phyloP scores from a whole-genome alignment of 2,888 invertebrate genomes.

The Pheosia tremula region DNA sequence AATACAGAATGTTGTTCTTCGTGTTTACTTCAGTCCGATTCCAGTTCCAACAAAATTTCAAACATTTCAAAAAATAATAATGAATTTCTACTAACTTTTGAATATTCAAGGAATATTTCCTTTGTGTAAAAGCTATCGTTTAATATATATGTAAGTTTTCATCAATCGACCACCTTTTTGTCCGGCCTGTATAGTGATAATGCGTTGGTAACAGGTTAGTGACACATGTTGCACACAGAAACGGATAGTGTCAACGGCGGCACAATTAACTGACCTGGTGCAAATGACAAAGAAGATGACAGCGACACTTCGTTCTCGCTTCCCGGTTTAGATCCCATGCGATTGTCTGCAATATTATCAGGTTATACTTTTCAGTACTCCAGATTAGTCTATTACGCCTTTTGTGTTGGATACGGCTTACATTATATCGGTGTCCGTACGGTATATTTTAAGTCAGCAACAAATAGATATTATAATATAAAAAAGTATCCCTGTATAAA shows the following conservation, averaged over 20 bases:
- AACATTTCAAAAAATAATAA: too few species aligned
- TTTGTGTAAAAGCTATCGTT: too few species aligned
- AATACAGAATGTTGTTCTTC: too few species aligned
- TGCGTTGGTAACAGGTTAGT: conserved; percentile 70
- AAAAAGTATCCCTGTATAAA: too few species aligned
- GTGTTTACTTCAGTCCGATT: too few species aligned
- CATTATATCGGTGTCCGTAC: background rate
- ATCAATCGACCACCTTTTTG: too few species aligned
- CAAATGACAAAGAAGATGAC: conserved; percentile 81
- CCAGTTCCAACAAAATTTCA: too few species aligned
- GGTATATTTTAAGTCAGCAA: too few species aligned
- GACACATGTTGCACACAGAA: conserved; percentile 80
- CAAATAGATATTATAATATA: too few species aligned
- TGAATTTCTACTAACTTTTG: too few species aligned
- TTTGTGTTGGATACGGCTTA: conserved; percentile 2
- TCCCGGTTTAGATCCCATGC: conserved; percentile 81
- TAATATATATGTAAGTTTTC: too few species aligned
- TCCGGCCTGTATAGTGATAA: conserved; percentile 37
- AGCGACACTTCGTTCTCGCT: conserved; percentile 82
- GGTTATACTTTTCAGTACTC: conserved; percentile 53
- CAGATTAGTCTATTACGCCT: conserved; percentile 16
- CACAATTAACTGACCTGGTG: conserved; percentile 83
- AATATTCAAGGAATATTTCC: too few species aligned
- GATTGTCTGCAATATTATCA: conserved; percentile 82
- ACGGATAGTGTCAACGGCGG: conserved; percentile 73